Conservation (phyloP, 2,888 invertebrate genomes). For the Augochlorella aurata region DNA sequence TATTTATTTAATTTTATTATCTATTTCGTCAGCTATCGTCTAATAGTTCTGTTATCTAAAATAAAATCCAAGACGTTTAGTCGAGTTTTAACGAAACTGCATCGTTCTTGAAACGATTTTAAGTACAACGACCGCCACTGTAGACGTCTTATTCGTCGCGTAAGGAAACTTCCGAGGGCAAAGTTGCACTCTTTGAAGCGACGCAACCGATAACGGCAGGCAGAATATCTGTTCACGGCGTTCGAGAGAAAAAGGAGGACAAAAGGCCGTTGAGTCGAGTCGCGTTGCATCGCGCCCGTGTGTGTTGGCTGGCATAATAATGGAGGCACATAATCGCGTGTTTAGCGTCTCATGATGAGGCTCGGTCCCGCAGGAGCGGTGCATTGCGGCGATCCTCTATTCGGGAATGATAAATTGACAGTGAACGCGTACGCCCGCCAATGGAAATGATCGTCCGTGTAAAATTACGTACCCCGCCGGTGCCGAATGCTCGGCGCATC, state of each 20-base stretch:
- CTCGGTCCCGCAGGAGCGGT: conserved; percentile 42
- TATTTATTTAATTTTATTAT: no score
- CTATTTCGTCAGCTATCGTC: no score
- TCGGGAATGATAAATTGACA: conserved; percentile 64
- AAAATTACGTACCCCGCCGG: conserved; percentile 54
- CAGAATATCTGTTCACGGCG: no score
- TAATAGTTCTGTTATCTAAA: no score
- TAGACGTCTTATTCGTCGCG: no score
- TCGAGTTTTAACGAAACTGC: no score
- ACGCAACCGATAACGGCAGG: no score
- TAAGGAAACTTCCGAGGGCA: no score
- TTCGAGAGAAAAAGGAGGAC: neutral
- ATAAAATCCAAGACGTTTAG: no score
- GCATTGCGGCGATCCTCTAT: conserved; percentile 55
- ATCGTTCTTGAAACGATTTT: no score
- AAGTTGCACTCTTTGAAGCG: no score
- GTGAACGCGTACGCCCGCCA: conserved; percentile 49
- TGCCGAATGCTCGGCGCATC: conserved; percentile 27
- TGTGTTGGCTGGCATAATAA: conserved; percentile 58
- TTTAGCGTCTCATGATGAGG: conserved; percentile 63
- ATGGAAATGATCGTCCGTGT: conserved; percentile 56
- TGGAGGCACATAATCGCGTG: conserved; percentile 63
- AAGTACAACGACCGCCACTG: no score
- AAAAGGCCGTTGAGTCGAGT: neutral
- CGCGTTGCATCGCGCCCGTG: neutral